These are phyloP conservation scores for Danio albolineatus DNA, from an alignment of 2,797 vertebrate species.

Conservation along the genomic window DNA sequence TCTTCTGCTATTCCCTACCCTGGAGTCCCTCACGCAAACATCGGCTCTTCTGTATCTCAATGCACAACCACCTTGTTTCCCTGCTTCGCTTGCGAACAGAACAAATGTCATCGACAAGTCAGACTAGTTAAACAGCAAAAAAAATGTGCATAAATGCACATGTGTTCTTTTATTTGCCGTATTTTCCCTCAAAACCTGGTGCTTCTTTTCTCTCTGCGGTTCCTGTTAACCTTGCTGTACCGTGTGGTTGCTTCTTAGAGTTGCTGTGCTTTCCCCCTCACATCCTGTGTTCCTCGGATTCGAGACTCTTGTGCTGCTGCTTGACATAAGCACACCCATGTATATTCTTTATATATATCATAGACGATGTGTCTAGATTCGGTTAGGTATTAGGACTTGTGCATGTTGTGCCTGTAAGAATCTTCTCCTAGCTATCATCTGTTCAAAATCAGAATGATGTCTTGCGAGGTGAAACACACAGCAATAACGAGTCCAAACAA, in stretches of 20 bases:
- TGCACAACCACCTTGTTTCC: neutral
- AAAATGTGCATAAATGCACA: slow-evolving; percentile 18
- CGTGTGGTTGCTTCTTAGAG: slow-evolving; percentile 47
- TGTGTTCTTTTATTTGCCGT: slow-evolving; percentile 3
- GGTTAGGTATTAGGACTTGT: neutral
- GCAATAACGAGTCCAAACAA: neutral
- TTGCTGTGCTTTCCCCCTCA: slow-evolving; percentile 38
- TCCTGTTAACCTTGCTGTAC: slow-evolving; percentile 34
- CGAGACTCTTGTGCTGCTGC: slow-evolving; percentile 6
- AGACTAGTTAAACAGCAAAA: slow-evolving; percentile 46
- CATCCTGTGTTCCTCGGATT: slow-evolving; percentile 11
- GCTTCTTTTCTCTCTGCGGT: slow-evolving; percentile 44
- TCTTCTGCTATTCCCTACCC: slow-evolving; percentile 42
- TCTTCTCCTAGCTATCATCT: slow-evolving; percentile 4
- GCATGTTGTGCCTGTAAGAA: neutral
- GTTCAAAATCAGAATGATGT: slow-evolving; percentile 12
- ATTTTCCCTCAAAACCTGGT: slow-evolving; percentile 34
- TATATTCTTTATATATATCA: slow-evolving; percentile 8
- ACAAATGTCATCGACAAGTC: slow-evolving; percentile 9
- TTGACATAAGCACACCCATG: neutral
- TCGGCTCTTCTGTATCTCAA: neutral
- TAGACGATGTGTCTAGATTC: neutral
- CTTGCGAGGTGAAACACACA: neutral
- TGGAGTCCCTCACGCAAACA: slow-evolving; percentile 13
- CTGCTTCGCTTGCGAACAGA: neutral